Evolutionary conservation across 2,888 invertebrate genomes (phyloP).

Genomic region (Pachydiplax longipennis): DNA sequence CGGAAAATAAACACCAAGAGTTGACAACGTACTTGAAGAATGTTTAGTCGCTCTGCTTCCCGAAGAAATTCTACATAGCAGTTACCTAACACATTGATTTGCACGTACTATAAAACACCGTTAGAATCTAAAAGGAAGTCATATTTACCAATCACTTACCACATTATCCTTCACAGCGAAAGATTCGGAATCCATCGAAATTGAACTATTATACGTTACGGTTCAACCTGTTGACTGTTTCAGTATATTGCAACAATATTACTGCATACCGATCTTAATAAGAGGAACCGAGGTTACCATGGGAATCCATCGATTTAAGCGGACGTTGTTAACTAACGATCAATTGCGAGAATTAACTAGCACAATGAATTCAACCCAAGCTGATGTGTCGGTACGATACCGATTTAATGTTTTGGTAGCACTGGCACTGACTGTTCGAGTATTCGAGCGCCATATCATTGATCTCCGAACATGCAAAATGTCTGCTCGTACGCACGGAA

Average conservation of each 20-base stretch:
- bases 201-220: background rate
- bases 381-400: background rate
- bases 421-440: background rate
- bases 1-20: no score
- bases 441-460: conserved; percentile 37
- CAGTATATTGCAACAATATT: background rate
- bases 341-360: background rate
- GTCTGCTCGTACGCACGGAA: background rate
- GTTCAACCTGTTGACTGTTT: conserved; percentile 40
- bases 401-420: background rate
- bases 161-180: conserved; percentile 14
- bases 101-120: no score
- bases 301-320: background rate
- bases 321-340: background rate
- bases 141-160: background rate
- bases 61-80: no score
- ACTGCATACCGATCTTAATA: background rate
- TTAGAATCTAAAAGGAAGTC: background rate
- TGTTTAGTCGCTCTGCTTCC: no score
- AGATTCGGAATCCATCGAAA: conserved; percentile 29
- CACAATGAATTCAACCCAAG: background rate
- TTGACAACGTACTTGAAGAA: no score
- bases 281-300: background rate
- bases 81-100: no score
- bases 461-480: conserved; percentile 6